These are phyloP conservation scores for Baronia brevicornis DNA, from an alignment of 2,888 invertebrate species.

Conservation along the genomic window DNA sequence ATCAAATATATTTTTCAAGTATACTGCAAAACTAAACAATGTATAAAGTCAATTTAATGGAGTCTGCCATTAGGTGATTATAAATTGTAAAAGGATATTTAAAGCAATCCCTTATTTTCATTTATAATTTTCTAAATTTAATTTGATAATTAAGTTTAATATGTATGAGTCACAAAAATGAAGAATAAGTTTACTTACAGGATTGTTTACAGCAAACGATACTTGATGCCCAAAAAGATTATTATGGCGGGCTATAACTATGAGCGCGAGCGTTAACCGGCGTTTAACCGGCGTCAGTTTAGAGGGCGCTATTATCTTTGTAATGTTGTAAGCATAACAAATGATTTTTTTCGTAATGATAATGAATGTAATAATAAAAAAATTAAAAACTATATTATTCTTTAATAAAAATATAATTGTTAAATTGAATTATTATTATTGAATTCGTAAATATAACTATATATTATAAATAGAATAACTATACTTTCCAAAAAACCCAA, in stretches of 20 bases:
- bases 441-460: no score
- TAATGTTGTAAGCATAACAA: slow-evolving; percentile 11
- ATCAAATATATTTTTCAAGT: no score
- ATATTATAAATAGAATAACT: no score
- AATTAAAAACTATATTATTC: slow-evolving; percentile 1
- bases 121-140: slow-evolving; percentile 1
- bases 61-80: slow-evolving; percentile 47
- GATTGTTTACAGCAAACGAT: slow-evolving; percentile 63
- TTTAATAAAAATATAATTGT: neutral
- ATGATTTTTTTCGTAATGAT: no score
- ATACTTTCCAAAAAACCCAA: no score
- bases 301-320: slow-evolving; percentile 53
- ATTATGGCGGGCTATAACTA: slow-evolving; percentile 58
- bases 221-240: slow-evolving; percentile 46
- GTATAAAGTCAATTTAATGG: slow-evolving; percentile 51
- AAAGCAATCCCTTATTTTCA: neutral
- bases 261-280: slow-evolving; percentile 25
- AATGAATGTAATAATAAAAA: slow-evolving; percentile 5
- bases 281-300: slow-evolving; percentile 61
- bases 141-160: slow-evolving; percentile 12
- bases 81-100: slow-evolving; percentile 2
- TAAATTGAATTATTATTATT: slow-evolving; percentile 1
- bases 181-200: slow-evolving; percentile 48
- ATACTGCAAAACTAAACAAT: slow-evolving; percentile 12
- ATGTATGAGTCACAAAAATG: slow-evolving; percentile 16